A percentile compares a stretch with the other conserved stretches of the same genome.
Evolutionary conservation across 2,113 vertebrate species (phyloP).

Genomic region (Australoheros scitulus): DNA sequence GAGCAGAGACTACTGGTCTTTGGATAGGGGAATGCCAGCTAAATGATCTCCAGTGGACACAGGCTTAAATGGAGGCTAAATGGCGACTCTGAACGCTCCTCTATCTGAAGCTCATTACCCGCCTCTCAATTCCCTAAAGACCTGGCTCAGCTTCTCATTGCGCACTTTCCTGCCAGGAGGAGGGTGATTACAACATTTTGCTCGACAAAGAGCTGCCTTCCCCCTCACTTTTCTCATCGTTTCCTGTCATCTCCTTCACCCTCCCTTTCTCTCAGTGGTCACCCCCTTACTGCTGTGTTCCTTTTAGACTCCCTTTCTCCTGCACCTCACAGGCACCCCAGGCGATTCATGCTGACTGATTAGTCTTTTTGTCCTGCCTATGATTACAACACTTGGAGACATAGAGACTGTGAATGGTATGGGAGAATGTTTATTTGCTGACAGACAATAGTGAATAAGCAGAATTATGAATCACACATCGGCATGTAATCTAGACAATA

Average conservation of each 20-base stretch:
- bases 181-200: slow-evolving; percentile 78
- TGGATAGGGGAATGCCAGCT: slow-evolving; percentile 41
- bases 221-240: slow-evolving; percentile 19
- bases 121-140: slow-evolving; percentile 61
- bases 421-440: slow-evolving; percentile 42
- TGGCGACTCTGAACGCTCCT: slow-evolving; percentile 50
- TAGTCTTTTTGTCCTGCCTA: slow-evolving; percentile 45
- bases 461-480: slow-evolving; percentile 47
- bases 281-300: slow-evolving; percentile 20
- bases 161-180: slow-evolving; percentile 73
- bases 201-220: slow-evolving; percentile 60
- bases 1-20: slow-evolving; percentile 31
- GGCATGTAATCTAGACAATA: slow-evolving; percentile 40
- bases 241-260: slow-evolving; percentile 44
- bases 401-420: slow-evolving; percentile 21
- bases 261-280: slow-evolving; percentile 35
- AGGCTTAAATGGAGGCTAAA: slow-evolving; percentile 71
- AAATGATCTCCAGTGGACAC: slow-evolving; percentile 71
- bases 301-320: slow-evolving; percentile 2
- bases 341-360: slow-evolving; percentile 38
- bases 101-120: slow-evolving; percentile 75
- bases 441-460: slow-evolving; percentile 52
- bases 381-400: slow-evolving; percentile 55
- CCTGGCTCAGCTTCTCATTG: slow-evolving; percentile 66
- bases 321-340: slow-evolving; percentile 13